Evolutionary conservation across 2,888 invertebrate species (phyloP), one percentile per base, ranked within the genome.

Genomic region (Andrena marginata): DNA sequence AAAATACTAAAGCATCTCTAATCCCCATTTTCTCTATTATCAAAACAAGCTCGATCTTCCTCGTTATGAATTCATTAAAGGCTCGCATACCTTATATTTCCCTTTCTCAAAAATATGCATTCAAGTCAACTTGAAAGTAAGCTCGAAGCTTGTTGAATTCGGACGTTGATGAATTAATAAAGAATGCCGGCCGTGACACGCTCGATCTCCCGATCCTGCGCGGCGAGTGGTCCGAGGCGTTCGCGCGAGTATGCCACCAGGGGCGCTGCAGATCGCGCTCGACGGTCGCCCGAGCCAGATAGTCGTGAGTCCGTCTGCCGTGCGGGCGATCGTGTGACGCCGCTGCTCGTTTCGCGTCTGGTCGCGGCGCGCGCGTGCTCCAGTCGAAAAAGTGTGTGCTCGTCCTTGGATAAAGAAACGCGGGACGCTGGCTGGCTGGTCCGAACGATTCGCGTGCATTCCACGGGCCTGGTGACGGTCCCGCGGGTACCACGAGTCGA

Each of bases 251-350:
- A 26, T 68, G 29, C 85, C 81, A 84, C 83, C 84, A 80, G 89
- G 69, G 91, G 91, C 92, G 91, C 91, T 91, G 81, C 74, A 20
- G 82, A 77, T 82, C 20, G 78, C 69, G 64, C 70, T 79, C 70
- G 86, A 86, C 86, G 87, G 86, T 85, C 89, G 89, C 84, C 74
- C 85, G 82, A 75, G 85, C 92, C 92, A 93, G 93, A 93, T 91
- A 91, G 92, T 89, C 91, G 92, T 89, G 91, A 89, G 89, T 87
- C 89, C 89, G 92, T 90, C 90, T 86, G 89, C 90, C 87, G 92
- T 91, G 87, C 92, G 92, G 92, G 91, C 89, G 87, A 74, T 76
- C 63, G 67, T 63, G 78, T 67, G 51, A 59, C 67, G 79, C n/a
- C 33, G 62, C 49, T 67, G 49, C 62, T 72, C 51, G 51, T 49